phyloP scores from a whole-genome alignment of 2,888 invertebrate genomes.

The Drosophila quinaria region DNA sequence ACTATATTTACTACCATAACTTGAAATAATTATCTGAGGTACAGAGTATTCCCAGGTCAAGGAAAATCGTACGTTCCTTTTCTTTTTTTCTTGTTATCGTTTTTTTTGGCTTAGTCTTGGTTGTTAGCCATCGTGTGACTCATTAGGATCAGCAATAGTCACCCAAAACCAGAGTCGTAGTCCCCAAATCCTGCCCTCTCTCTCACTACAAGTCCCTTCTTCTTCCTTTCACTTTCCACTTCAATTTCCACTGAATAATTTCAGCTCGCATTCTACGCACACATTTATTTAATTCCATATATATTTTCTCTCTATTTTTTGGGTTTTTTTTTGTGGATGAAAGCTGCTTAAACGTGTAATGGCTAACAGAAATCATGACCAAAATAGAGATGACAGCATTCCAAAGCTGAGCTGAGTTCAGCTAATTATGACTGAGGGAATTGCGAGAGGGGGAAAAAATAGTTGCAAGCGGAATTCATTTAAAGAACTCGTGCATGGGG shows the following conservation, averaged over 20 bases:
- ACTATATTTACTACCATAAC: too few species aligned
- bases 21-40: background rate
- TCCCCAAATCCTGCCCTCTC: background rate
- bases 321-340: constrained; percentile 22
- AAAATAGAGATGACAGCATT: constrained; percentile 66
- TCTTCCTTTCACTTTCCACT: background rate
- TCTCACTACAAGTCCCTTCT: background rate
- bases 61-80: too few species aligned
- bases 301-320: constrained; percentile 3
- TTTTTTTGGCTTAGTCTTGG: constrained; percentile 11
- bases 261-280: constrained; percentile 18
- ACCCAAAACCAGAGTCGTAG: background rate
- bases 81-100: too few species aligned
- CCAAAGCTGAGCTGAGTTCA: constrained; percentile 17
- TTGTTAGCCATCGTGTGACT: constrained; percentile 56
- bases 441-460: background rate
- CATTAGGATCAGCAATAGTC: constrained; percentile 59
- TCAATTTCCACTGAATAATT: background rate
- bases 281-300: constrained; percentile 46
- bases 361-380: constrained; percentile 67
- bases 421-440: constrained; percentile 39
- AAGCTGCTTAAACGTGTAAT: constrained; percentile 61
- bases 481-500: background rate
- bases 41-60: background rate
- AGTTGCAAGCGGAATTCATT: background rate